Base-by-base conservation (phyloP, 2,888 invertebrate genomes). In the Seladonia tumulorum region DNA sequence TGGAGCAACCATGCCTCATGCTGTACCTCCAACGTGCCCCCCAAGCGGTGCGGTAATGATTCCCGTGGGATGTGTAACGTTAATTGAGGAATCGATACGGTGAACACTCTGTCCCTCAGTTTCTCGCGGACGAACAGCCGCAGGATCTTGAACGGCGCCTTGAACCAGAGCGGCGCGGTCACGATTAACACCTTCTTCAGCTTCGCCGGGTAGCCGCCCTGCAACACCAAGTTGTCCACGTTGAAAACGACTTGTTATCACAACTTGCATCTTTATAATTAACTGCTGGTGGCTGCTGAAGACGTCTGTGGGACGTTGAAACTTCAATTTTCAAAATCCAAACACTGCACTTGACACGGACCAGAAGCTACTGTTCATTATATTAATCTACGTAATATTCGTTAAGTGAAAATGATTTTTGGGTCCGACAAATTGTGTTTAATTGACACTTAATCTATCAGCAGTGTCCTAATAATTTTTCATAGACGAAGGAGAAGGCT, bases 201-300 rank as follows among this genome's bases (percentile, higher is more conserved):
- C 94, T 99, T 98, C 47, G 99, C 99, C 91, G 99, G 99, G 96
- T 99, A 99, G 79, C 98, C 99, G 92, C 99, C 99, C 99, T 99
- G 96, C 66, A 66, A 14, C 96, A 96, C 57, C 39, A 68, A 39
- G 39, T 39, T 12, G 5, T 22, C 35, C 68, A 39, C 22, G 10
- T 5, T 35, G 39, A 12, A 68, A 42, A 53, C 53, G 22, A 53
- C n/a, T n/a, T n/a, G 53, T 53, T 10, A 53, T n/a, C 53, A 0
- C 3, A 53, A 22, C 8, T 53, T 3, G 22, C 1, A 10, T 22
- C 22, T 53, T 53, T 53, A 53, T 10, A n/a, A 53, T 53, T n/a
- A 22, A 53, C 8, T 14, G 12, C 12, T n/a, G 22, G 53, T 53
- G 22, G 53, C 53, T n/a, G 53, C 22, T 4, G 53, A n/a, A 10